Percentiles rank a stretch among this genome's conserved stretches.
phyloP scores from a whole-genome alignment of 2,797 vertebrate species.

The Notoglanidium macrostoma region DNA sequence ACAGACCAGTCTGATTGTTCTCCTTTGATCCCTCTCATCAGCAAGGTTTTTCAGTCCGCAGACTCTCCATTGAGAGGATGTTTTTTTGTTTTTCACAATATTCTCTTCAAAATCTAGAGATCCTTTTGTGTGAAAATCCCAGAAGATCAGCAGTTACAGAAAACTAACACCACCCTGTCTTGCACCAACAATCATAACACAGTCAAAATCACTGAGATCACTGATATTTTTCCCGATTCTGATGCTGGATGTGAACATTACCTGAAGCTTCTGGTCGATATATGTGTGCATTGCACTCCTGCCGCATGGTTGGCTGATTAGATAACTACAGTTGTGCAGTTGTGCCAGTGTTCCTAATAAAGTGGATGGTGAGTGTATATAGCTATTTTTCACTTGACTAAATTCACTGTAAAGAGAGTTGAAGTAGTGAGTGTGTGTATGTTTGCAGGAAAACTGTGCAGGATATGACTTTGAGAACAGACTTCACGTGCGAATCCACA shows the following conservation, averaged over 20 bases:
- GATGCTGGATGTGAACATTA: neutral
- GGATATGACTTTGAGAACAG: conserved; percentile 99
- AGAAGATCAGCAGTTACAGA: neutral
- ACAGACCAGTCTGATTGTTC: too few species aligned
- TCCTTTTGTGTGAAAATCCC: neutral
- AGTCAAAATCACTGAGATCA: neutral
- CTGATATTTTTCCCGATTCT: neutral
- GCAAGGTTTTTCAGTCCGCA: too few species aligned
- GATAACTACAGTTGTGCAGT: neutral
- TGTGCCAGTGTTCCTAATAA: neutral
- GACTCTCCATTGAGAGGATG: neutral
- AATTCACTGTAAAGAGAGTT: neutral
- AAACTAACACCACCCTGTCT: too few species aligned
- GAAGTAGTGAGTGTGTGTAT: conserved; percentile 20
- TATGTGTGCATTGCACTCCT: neutral
- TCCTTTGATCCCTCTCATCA: too few species aligned
- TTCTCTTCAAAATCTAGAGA: neutral
- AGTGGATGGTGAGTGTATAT: neutral
- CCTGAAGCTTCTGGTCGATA: neutral
- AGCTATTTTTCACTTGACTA: neutral
- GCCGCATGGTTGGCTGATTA: neutral
- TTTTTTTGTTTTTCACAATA: neutral
- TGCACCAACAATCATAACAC: neutral
- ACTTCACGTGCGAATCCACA: conserved; percentile 95
- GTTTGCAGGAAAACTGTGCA: conserved; percentile 87